These are phyloP conservation scores for Xanthostigma xanthostigma DNA, from an alignment of 2,888 invertebrate genomes.

Conservation along the genomic window DNA sequence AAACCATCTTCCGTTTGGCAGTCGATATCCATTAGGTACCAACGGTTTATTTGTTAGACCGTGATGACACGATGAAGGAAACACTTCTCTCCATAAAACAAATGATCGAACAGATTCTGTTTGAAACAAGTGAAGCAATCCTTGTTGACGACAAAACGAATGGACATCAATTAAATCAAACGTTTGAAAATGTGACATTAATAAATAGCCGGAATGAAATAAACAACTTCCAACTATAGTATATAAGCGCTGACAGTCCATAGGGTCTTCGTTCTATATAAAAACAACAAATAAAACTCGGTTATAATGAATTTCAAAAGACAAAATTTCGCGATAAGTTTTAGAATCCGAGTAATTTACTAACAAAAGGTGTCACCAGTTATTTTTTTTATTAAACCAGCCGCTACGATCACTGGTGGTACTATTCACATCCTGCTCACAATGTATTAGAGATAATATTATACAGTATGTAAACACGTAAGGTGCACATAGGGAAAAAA, in stretches of 20 bases:
- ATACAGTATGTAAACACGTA: too few species aligned
- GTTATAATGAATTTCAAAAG: slow-evolving; percentile 13
- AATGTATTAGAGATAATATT: too few species aligned
- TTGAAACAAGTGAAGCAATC: slow-evolving; percentile 51
- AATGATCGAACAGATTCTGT: slow-evolving; percentile 53
- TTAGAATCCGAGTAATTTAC: too few species aligned
- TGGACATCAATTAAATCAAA: slow-evolving; percentile 62
- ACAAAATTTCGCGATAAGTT: slow-evolving; percentile 17
- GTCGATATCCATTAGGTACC: slow-evolving; percentile 21
- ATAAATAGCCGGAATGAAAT: slow-evolving; percentile 48
- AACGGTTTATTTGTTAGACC: slow-evolving; percentile 14
- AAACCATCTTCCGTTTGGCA: slow-evolving; percentile 53
- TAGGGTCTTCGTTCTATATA: slow-evolving; percentile 57
- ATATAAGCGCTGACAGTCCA: slow-evolving; percentile 55
- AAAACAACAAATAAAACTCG: slow-evolving; percentile 12
- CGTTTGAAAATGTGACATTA: slow-evolving; percentile 63
- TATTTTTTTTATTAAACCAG: too few species aligned
- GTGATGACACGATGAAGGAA: slow-evolving; percentile 34
- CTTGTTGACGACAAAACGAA: slow-evolving; percentile 58
- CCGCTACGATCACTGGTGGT: too few species aligned
- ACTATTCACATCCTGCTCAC: too few species aligned
- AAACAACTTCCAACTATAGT: slow-evolving; percentile 36
- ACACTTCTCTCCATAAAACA: slow-evolving; percentile 65
- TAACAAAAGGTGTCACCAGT: too few species aligned
- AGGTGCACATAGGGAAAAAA: too few species aligned